A percentile compares a stretch with the other conserved stretches of the same genome.
phyloP scores from a whole-genome alignment of 64 coral and sea anemone species.

The Montipora capricornis region DNA sequence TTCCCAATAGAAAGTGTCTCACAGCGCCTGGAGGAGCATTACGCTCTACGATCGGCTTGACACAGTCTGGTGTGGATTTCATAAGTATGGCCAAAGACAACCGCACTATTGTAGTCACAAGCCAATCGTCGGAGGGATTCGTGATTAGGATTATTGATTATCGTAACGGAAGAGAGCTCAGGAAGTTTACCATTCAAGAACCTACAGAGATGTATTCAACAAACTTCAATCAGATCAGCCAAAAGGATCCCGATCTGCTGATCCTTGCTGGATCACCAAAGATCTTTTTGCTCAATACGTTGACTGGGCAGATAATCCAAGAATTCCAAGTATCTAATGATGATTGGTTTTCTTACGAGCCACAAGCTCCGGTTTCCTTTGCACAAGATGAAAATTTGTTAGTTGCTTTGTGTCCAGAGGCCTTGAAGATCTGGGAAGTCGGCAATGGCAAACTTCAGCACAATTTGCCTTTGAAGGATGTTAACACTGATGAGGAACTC shows the following conservation, averaged over 20 bases:
- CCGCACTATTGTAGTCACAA: conserved; percentile 76
- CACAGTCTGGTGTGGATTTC: conserved; percentile 38
- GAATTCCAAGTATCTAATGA: conserved; percentile 77
- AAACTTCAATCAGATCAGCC: conserved; percentile 73
- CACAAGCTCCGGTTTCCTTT: conserved; percentile 70
- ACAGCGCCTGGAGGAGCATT: conserved; percentile 91
- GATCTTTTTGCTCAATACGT: conserved; percentile 80
- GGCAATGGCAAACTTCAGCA: conserved; percentile 62
- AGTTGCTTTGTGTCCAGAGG: conserved; percentile 66
- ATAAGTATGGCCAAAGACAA: conserved; percentile 91
- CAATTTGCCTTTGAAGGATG: conserved; percentile 73
- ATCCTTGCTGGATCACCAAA: conserved; percentile 78
- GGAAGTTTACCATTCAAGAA: conserved; percentile 82
- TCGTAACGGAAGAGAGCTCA: conserved; percentile 67
- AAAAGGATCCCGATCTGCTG: conserved; percentile 47
- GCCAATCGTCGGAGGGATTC: conserved; percentile 38
- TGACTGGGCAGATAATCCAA: conserved; percentile 70
- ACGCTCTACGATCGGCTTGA: conserved; percentile 79
- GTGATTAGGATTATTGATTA: conserved; percentile 78
- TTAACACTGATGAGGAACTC: conserved; percentile 63
- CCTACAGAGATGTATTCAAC: conserved; percentile 64
- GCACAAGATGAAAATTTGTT: conserved; percentile 84
- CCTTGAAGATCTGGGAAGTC: conserved; percentile 76
- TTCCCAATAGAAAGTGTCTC: conserved; percentile 89
- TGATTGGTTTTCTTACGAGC: conserved; percentile 81